A percentile compares a stretch with the other conserved stretches of the same genome.
Evolutionary conservation across 2,888 invertebrate species (phyloP).

Genomic region (Biston betularia): DNA sequence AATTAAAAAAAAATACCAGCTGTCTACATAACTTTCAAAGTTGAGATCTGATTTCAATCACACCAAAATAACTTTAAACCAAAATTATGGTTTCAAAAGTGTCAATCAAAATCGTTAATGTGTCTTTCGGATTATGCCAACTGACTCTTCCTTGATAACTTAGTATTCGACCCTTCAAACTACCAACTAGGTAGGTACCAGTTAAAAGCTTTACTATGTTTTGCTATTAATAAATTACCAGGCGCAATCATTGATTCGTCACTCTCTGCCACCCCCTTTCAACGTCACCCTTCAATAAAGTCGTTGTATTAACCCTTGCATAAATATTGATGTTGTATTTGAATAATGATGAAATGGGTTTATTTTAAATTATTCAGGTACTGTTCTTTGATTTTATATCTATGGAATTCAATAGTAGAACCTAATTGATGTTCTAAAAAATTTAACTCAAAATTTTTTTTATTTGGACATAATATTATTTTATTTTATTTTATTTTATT

Average conservation of each 20-base stretch:
- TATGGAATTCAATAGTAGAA: no score
- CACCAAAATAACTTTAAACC: no score
- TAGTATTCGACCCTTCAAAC: slow-evolving; percentile 2
- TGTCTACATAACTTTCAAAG: no score
- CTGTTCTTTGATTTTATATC: no score
- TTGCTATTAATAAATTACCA: slow-evolving; percentile 55
- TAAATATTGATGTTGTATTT: slow-evolving; percentile 41
- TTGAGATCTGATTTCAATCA: no score
- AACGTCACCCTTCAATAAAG: slow-evolving; percentile 32
- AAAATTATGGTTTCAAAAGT: background rate
- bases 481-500: no score
- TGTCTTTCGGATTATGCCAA: background rate
- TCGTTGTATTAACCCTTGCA: slow-evolving; percentile 40
- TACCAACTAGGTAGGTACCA: slow-evolving; percentile 34
- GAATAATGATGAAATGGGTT: slow-evolving; percentile 29
- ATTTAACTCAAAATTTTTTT: no score
- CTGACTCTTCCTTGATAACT: background rate
- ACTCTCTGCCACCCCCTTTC: slow-evolving; percentile 21
- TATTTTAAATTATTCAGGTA: slow-evolving; percentile 7
- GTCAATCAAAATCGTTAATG: slow-evolving; percentile 9
- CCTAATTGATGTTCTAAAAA: no score
- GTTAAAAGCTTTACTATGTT: slow-evolving; percentile 58
- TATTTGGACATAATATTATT: no score
- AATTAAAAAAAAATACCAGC: no score
- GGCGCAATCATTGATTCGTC: slow-evolving; percentile 42